phyloP scores from a whole-genome alignment of 2,113 vertebrate genomes.

The Nasalis larvatus region DNA sequence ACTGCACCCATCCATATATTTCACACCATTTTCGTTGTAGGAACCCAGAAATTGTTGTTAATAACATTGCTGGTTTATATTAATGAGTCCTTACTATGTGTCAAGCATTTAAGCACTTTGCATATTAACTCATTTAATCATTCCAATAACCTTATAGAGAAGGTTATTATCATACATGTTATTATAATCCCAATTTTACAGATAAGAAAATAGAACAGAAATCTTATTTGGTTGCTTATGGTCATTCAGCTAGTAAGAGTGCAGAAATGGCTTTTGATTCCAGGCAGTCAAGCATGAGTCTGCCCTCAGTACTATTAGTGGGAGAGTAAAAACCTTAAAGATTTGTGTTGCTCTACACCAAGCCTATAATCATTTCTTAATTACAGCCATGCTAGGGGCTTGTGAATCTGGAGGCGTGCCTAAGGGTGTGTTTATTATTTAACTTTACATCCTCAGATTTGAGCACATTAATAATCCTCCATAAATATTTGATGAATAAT shows the following conservation, averaged over 20 bases:
- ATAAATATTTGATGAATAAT: conserved; percentile 70
- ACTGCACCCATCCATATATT: neutral
- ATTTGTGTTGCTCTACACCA: neutral
- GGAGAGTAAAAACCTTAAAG: neutral
- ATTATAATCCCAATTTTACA: neutral
- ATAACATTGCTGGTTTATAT: neutral
- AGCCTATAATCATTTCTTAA: conserved; percentile 21
- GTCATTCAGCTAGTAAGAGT: neutral
- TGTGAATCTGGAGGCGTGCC: conserved; percentile 17
- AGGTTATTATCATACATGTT: neutral
- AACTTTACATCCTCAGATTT: conserved; percentile 35
- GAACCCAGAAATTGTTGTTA: neutral
- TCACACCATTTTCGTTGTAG: neutral
- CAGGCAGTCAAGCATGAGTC: neutral
- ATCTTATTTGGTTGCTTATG: neutral
- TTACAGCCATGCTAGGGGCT: neutral
- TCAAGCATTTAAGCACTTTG: neutral
- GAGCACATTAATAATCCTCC: conserved; percentile 53
- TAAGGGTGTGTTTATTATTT: conserved; percentile 66
- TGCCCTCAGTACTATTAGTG: neutral
- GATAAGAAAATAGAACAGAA: neutral
- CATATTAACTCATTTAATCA: neutral
- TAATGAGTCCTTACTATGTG: neutral
- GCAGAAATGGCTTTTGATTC: neutral
- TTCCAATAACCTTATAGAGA: neutral